Conservation (phyloP, 53 echinoderm and acorn worm species). For the Arbacia lixula region DNA sequence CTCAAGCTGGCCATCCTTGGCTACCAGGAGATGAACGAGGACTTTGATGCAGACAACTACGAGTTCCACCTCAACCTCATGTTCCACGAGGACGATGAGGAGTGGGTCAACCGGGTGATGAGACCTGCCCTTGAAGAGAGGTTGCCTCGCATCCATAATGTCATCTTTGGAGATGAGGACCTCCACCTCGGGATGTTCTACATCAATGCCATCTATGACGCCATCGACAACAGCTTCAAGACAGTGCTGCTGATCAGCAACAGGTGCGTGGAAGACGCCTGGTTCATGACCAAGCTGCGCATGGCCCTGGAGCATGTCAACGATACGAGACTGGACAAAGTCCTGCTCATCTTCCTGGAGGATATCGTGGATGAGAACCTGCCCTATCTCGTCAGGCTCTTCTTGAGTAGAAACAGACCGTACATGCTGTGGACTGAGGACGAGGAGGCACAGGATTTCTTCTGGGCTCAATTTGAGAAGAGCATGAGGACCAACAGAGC, state of each 20-base stretch:
- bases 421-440: constrained; percentile 34
- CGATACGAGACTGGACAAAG: constrained; percentile 36
- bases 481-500: constrained; percentile 20
- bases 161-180: background rate
- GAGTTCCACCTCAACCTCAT: constrained; percentile 25
- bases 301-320: constrained; percentile 28
- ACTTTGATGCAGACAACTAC: constrained; percentile 7
- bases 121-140: constrained; percentile 19
- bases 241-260: constrained; percentile 11
- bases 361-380: constrained; percentile 7
- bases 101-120: constrained; percentile 13
- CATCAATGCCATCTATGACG: background rate
- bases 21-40: constrained; percentile 12
- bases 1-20: constrained; percentile 2
- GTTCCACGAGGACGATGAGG: constrained; percentile 26
- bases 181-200: constrained; percentile 9
- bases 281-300: constrained; percentile 29
- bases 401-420: constrained; percentile 27
- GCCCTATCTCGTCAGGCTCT: constrained; percentile 12
- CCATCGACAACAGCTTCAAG: constrained; percentile 36
- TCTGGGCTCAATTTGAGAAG: constrained; percentile 33
- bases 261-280: constrained; percentile 15
- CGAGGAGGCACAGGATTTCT: constrained; percentile 22
- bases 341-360: constrained; percentile 24
- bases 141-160: constrained; percentile 11